A percentile compares a stretch with the other conserved stretches of the same genome.
phyloP scores from a whole-genome alignment of 2,888 invertebrate genomes.

The Ichneumon xanthorius region DNA sequence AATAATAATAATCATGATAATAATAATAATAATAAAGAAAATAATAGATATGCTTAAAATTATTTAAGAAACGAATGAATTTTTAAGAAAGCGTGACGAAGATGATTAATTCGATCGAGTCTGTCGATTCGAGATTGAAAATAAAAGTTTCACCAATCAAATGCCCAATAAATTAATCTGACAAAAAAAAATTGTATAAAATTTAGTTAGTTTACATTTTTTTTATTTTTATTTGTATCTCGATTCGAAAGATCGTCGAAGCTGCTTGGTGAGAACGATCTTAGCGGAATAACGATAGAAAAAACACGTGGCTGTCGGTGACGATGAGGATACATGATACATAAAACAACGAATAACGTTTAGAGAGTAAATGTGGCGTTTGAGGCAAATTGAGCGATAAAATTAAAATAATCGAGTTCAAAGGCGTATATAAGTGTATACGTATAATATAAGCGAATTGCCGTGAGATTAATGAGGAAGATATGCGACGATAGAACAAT shows the following conservation, averaged over 20 bases:
- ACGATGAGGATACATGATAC: not conserved
- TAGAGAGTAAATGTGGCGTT: not conserved
- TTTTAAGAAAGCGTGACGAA: constrained; percentile 42
- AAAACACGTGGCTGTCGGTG: constrained; percentile 5
- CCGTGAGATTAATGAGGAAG: constrained; percentile 69
- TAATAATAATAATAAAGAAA: constrained; percentile 43
- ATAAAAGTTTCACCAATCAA: no score
- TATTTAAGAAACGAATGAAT: constrained; percentile 34
- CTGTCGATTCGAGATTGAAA: constrained; percentile 37
- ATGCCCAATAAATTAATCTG: no score
- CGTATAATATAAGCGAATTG: constrained; percentile 50
- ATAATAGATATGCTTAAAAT: constrained; percentile 49
- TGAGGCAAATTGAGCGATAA: constrained; percentile 12
- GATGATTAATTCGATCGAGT: constrained; percentile 31
- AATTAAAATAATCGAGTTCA: constrained; percentile 38
- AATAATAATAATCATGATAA: constrained; percentile 36
- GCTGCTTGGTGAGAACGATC: constrained; percentile 34
- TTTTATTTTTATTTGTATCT: constrained; percentile 2
- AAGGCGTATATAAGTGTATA: constrained; percentile 28
- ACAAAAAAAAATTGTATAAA: not conserved
- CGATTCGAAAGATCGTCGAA: constrained; percentile 48
- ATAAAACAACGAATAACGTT: constrained; percentile 1
- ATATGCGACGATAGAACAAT: constrained; percentile 62
- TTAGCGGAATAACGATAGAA: constrained; percentile 41
- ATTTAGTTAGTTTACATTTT: not conserved